Evolutionary conservation across 1,140 invertebrate species (phyloP).

Genomic region (Drosophila simulans): DNA sequence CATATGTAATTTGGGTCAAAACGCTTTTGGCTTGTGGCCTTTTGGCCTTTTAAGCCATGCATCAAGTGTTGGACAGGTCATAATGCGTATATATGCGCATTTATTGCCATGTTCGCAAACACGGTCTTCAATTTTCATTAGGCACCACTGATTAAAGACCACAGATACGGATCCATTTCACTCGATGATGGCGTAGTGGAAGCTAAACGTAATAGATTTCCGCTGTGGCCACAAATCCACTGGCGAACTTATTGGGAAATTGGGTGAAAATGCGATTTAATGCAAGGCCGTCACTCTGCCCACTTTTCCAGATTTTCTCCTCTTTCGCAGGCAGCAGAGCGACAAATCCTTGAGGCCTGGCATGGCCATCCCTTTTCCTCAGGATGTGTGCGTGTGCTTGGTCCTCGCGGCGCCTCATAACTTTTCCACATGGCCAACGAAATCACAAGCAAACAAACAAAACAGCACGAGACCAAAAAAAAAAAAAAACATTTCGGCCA

Average conservation of each 20-base stretch:
- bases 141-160: constrained; percentile 4
- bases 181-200: neutral
- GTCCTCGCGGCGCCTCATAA: constrained; percentile 51
- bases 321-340: constrained; percentile 23
- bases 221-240: constrained; percentile 8
- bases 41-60: neutral
- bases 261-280: constrained; percentile 20
- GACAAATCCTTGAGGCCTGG: constrained; percentile 31
- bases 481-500: neutral
- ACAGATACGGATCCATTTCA: constrained; percentile 1
- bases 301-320: constrained; percentile 8
- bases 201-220: constrained; percentile 4
- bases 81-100: constrained; percentile 1
- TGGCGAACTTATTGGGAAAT: constrained; percentile 20
- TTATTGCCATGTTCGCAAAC: constrained; percentile 2
- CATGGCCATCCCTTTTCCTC: constrained; percentile 1
- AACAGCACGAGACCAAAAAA: constrained; percentile 20
- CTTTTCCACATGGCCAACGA: constrained; percentile 55
- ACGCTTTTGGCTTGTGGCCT: neutral
- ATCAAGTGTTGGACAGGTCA: constrained; percentile 1
- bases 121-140: constrained; percentile 9
- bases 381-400: constrained; percentile 11
- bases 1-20: constrained; percentile 13
- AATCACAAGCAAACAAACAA: constrained; percentile 5
- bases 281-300: neutral